These are phyloP conservation scores for Planiliza haematocheilus DNA, from an alignment of 2,113 vertebrate species.

Conservation along the genomic window DNA sequence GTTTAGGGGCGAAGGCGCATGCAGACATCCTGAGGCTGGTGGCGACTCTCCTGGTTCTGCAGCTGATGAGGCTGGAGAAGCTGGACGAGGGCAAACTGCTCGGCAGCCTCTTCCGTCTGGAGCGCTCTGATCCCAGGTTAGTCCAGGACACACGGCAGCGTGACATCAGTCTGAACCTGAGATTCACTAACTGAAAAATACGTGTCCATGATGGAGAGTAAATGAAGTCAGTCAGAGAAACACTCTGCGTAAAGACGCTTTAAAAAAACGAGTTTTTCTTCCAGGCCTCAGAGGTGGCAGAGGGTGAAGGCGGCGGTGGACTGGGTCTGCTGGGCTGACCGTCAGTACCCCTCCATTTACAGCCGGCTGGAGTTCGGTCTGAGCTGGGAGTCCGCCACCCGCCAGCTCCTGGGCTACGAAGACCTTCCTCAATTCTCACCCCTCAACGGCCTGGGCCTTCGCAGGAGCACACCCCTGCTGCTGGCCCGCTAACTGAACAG, in stretches of 20 bases:
- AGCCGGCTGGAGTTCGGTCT: slow-evolving; percentile 86
- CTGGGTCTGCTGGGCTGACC: slow-evolving; percentile 84
- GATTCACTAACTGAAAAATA: too few species aligned
- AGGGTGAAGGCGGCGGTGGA: slow-evolving; percentile 80
- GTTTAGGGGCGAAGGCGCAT: slow-evolving; percentile 80
- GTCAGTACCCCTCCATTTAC: slow-evolving; percentile 86
- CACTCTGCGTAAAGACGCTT: too few species aligned
- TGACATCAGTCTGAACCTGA: too few species aligned
- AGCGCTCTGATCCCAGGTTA: slow-evolving; percentile 75
- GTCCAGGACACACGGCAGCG: too few species aligned
- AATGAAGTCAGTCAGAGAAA: too few species aligned
- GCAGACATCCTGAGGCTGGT: slow-evolving; percentile 83
- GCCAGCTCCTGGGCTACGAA: slow-evolving; percentile 81
- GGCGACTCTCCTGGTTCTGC: slow-evolving; percentile 87
- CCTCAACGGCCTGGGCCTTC: slow-evolving; percentile 58
- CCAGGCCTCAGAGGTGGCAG: slow-evolving; percentile 74
- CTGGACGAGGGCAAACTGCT: slow-evolving; percentile 76
- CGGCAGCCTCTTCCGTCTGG: slow-evolving; percentile 81
- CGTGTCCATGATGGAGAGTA: too few species aligned
- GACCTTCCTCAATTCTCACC: slow-evolving; percentile 55
- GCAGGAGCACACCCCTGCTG: neutral
- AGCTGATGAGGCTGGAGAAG: slow-evolving; percentile 78
- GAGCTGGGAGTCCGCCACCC: slow-evolving; percentile 87
- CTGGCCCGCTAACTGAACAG: slow-evolving; percentile 10
- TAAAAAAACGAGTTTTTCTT: neutral